Evolutionary conservation across 2,888 invertebrate genomes (phyloP).

Genomic region (Morpho helenor): DNA sequence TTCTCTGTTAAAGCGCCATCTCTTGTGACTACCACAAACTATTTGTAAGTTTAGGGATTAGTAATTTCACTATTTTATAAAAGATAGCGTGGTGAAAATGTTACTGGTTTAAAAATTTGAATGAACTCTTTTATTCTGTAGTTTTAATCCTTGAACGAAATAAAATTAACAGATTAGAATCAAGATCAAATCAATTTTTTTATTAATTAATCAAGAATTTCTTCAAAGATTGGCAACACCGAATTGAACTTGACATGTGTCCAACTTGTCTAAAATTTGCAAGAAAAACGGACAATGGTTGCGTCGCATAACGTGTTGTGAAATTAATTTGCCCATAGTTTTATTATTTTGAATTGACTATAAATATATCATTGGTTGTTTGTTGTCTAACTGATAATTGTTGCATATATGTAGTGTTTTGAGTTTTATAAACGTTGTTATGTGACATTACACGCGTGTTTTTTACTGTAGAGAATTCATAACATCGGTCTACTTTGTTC

Average conservation of each 20-base stretch:
- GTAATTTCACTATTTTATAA: too few species aligned
- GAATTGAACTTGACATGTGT: slow-evolving; percentile 17
- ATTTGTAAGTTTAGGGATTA: too few species aligned
- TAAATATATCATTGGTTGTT: slow-evolving; percentile 44
- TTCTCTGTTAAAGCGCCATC: too few species aligned
- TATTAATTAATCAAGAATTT: too few species aligned
- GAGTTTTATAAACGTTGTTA: slow-evolving; percentile 47
- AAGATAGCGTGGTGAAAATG: too few species aligned
- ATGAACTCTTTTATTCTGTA: too few species aligned
- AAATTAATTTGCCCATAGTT: slow-evolving; percentile 55
- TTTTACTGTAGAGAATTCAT: slow-evolving; percentile 41
- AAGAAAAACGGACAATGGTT: slow-evolving; percentile 32
- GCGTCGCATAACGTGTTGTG: slow-evolving; percentile 56
- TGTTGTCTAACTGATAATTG: slow-evolving; percentile 37
- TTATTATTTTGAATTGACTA: slow-evolving; percentile 48
- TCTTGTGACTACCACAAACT: too few species aligned
- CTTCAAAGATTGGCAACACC: too few species aligned
- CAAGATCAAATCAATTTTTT: too few species aligned
- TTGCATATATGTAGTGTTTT: slow-evolving; percentile 45
- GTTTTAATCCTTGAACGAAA: too few species aligned
- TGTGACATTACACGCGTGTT: slow-evolving; percentile 45
- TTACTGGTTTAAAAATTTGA: too few species aligned
- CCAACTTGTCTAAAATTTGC: slow-evolving; percentile 18
- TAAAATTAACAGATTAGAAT: too few species aligned
- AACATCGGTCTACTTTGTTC: slow-evolving; percentile 63